phyloP scores from a whole-genome alignment of 2,113 vertebrate species.

The Scalopus aquaticus region DNA sequence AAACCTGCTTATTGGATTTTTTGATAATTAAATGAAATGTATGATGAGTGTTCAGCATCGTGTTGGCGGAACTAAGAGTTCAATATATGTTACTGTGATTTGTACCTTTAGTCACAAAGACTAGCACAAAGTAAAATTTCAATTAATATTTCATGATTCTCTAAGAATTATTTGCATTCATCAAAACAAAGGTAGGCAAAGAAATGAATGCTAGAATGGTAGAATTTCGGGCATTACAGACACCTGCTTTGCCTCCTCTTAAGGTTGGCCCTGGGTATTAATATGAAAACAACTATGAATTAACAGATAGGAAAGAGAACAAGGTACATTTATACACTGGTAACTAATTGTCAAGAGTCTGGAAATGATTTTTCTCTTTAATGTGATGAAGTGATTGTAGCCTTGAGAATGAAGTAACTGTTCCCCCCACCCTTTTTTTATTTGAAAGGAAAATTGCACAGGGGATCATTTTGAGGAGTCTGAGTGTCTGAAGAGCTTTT shows the following conservation, averaged over 20 bases:
- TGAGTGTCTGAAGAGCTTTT: not conserved
- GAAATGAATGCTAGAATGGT: not conserved
- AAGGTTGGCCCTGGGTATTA: not conserved
- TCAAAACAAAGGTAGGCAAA: not conserved
- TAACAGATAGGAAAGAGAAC: constrained; percentile 13
- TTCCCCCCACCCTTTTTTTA: not conserved
- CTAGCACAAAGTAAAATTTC: not conserved
- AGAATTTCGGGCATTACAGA: not conserved
- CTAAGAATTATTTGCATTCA: not conserved
- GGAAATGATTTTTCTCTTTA: constrained; percentile 57
- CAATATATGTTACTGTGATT: not conserved
- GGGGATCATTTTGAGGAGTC: not conserved
- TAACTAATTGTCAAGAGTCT: constrained; percentile 52
- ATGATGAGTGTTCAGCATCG: not conserved
- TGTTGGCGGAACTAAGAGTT: not conserved
- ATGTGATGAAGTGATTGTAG: constrained; percentile 38
- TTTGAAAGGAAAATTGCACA: not conserved
- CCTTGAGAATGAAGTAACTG: constrained; percentile 42
- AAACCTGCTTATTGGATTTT: not conserved
- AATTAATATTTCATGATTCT: not conserved
- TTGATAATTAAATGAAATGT: not conserved
- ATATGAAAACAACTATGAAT: constrained; percentile 53
- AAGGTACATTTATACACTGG: constrained; percentile 41
- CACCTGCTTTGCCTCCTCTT: constrained; percentile 21
- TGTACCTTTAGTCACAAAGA: not conserved